Percentiles rank a stretch among this genome's conserved stretches.
Conservation (phyloP, 1,140 invertebrate species). For the Drosophila persimilis region DNA sequence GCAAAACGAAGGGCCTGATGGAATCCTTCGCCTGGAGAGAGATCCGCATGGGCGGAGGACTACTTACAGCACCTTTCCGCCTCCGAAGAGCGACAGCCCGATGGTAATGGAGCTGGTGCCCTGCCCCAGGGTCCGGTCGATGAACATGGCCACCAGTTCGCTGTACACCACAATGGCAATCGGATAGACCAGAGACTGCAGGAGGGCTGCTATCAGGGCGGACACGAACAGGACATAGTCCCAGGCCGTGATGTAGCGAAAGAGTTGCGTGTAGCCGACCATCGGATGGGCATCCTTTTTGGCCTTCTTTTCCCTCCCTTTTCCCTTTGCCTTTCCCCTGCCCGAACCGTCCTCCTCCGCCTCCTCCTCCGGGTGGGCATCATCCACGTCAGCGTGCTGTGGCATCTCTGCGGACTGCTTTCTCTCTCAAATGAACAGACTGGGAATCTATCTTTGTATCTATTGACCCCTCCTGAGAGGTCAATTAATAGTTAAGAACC, state of each 20-base stretch:
- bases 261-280: conserved; percentile 78
- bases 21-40: no score
- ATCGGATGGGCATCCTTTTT: conserved; percentile 45
- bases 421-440: no score
- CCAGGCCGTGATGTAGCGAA: conserved; percentile 84
- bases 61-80: conserved; percentile 85
- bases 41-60: no score
- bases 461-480: conserved; percentile 61
- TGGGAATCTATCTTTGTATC: no score
- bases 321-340: background rate
- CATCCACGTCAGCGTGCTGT: conserved; percentile 25
- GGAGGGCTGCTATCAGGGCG: conserved; percentile 84
- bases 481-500: conserved; percentile 73
- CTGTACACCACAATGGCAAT: conserved; percentile 88
- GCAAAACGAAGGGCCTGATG: background rate
- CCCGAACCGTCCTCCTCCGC: conserved; percentile 2
- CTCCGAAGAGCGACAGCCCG: conserved; percentile 83
- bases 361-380: conserved; percentile 13
- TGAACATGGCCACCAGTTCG: conserved; percentile 87
- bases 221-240: conserved; percentile 82
- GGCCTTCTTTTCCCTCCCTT: conserved; percentile 26
- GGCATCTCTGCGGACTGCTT: conserved; percentile 38
- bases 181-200: conserved; percentile 86
- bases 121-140: conserved; percentile 82
- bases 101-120: conserved; percentile 81